A percentile compares a stretch with the other conserved stretches of the same genome.
Conservation (phyloP, 53 echinoderm and acorn worm genomes). For the Crossaster papposus region DNA sequence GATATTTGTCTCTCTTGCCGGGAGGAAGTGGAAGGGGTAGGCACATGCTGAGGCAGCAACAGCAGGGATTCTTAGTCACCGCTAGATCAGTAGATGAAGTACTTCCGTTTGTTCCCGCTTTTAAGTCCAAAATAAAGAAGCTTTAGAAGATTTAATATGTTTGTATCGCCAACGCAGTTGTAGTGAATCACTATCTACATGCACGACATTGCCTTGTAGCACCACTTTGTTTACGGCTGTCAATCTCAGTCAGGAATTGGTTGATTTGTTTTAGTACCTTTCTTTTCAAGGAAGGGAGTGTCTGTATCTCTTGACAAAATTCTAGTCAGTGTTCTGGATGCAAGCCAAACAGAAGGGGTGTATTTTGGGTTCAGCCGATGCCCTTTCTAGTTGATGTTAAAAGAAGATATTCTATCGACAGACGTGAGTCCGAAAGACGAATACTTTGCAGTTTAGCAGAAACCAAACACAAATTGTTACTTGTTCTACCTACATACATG, state of each 20-base stretch:
- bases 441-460: no score
- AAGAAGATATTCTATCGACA: no score
- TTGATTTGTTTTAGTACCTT: background rate
- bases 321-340: background rate
- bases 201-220: background rate
- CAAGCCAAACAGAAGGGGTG: background rate
- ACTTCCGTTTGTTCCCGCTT: background rate
- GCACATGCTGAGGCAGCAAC: background rate
- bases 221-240: background rate
- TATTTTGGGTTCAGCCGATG: background rate
- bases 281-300: background rate
- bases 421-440: no score
- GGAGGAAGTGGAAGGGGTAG: background rate
- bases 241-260: background rate
- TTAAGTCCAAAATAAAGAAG: background rate
- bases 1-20: background rate
- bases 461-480: no score
- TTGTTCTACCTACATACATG: no score
- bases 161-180: background rate
- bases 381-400: no score
- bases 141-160: constrained; percentile 1
- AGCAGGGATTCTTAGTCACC: constrained; percentile 52
- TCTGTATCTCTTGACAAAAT: background rate
- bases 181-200: background rate
- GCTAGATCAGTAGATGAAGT: background rate